Evolutionary conservation across 2,888 invertebrate genomes (phyloP).

Genomic region (Parapristionchus giblindavisi): DNA sequence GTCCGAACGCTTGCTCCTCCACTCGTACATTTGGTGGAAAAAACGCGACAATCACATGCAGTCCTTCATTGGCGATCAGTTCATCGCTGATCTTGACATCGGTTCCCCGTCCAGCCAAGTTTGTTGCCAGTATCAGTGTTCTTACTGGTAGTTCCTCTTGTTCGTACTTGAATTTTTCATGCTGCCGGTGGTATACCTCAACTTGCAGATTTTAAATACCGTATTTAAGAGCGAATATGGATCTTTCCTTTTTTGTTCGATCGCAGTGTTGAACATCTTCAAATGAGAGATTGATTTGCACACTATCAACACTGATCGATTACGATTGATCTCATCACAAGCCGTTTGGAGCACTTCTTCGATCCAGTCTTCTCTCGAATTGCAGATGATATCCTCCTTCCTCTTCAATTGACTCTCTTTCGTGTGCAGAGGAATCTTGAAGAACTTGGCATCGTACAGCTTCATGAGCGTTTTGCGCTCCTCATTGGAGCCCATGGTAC

Average conservation of each 20-base stretch:
- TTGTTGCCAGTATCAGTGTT: constrained; percentile 68
- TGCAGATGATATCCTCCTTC: constrained; percentile 17
- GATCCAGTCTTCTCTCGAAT: not conserved
- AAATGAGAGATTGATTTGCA: constrained; percentile 57
- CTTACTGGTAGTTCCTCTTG: not conserved
- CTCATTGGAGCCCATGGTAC: constrained; percentile 69
- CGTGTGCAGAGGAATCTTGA: constrained; percentile 43
- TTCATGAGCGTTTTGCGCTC: constrained; percentile 49
- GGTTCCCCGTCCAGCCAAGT: constrained; percentile 71
- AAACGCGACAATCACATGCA: constrained; percentile 71
- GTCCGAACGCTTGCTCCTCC: constrained; percentile 71
- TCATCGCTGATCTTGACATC: constrained; percentile 67
- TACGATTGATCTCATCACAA: constrained; percentile 37
- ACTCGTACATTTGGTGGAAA: constrained; percentile 70
- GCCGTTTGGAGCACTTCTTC: not conserved
- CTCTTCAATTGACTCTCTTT: constrained; percentile 41
- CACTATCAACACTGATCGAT: constrained; percentile 67
- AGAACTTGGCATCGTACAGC: constrained; percentile 38
- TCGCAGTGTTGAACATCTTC: constrained; percentile 44
- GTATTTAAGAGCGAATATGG: not conserved
- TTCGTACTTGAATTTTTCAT: not conserved
- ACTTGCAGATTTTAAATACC: not conserved
- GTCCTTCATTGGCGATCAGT: constrained; percentile 65
- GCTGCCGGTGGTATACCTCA: not conserved
- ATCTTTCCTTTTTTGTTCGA: constrained; percentile 20